A percentile compares a stretch with the other conserved stretches of the same genome.
These are phyloP conservation scores for Carposina sasakii DNA, from an alignment of 1,140 invertebrate species.

Conservation along the genomic window DNA sequence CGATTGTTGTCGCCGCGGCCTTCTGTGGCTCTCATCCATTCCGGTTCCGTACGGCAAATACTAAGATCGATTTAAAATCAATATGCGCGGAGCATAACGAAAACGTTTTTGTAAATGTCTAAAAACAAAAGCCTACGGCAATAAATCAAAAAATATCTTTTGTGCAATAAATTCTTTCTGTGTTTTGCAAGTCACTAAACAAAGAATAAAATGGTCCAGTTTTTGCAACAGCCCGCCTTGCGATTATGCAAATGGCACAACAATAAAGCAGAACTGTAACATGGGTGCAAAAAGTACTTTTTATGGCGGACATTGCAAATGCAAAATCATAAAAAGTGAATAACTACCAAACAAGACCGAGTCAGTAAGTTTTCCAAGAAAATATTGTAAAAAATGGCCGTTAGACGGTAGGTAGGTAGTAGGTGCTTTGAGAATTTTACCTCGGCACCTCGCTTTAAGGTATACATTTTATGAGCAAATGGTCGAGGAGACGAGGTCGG, in stretches of 20 bases:
- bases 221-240: slow-evolving; percentile 56
- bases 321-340: slow-evolving; percentile 48
- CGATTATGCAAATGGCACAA: slow-evolving; percentile 66
- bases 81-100: slow-evolving; percentile 43
- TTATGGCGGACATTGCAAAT: slow-evolving; percentile 51
- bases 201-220: slow-evolving; percentile 55
- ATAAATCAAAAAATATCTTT: slow-evolving; percentile 67
- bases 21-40: slow-evolving; percentile 41
- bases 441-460: too few relatives aligned
- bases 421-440: too few relatives aligned
- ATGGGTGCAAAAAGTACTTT: slow-evolving; percentile 50
- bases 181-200: slow-evolving; percentile 49
- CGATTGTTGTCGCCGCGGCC: too few relatives aligned
- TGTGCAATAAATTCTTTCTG: slow-evolving; percentile 47
- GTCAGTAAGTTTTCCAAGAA: slow-evolving; percentile 51
- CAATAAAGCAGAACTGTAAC: slow-evolving; percentile 66
- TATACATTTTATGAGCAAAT: too few relatives aligned
- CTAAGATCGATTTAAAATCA: slow-evolving; percentile 37
- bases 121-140: slow-evolving; percentile 32
- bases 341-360: slow-evolving; percentile 48
- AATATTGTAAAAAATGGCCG: slow-evolving; percentile 30
- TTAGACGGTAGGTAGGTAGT: too few relatives aligned
- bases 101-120: slow-evolving; percentile 33
- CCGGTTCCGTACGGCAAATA: slow-evolving; percentile 40
- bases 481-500: too few relatives aligned